Evolutionary conservation across 1,140 invertebrate genomes (phyloP).

Genomic region (Paramacrobiotus metropolitanus): DNA sequence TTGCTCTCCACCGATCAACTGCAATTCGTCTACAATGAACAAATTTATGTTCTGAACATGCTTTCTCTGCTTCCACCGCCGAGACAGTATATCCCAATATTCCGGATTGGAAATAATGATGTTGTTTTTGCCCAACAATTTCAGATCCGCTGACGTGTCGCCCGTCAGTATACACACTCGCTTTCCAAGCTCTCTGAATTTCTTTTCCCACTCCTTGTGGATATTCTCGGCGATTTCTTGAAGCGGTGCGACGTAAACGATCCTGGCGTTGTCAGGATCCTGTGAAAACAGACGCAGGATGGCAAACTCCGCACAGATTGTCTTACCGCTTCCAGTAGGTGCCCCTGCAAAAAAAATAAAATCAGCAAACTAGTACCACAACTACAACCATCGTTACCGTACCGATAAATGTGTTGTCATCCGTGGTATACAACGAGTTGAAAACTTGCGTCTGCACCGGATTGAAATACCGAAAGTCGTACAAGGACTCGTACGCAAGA

Average conservation of each 20-base stretch:
- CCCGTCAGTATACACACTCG: slow-evolving; percentile 81
- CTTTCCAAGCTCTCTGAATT: slow-evolving; percentile 58
- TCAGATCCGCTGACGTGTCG: slow-evolving; percentile 89
- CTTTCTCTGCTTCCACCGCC: slow-evolving; percentile 94
- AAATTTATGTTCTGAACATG: slow-evolving; percentile 91
- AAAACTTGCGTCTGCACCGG: slow-evolving; percentile 99
- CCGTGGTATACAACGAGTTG: slow-evolving; percentile 91
- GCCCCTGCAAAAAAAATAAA: too few species aligned
- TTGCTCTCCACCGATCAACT: slow-evolving; percentile 61
- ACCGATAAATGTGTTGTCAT: slow-evolving; percentile 95
- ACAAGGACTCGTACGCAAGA: slow-evolving; percentile 56
- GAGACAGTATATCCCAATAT: slow-evolving; percentile 92
- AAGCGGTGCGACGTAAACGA: slow-evolving; percentile 78
- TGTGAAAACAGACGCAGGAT: slow-evolving; percentile 62
- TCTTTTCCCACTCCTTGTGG: slow-evolving; percentile 67
- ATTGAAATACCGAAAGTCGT: slow-evolving; percentile 84
- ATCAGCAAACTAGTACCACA: too few species aligned
- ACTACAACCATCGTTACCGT: too few species aligned
- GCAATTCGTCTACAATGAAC: slow-evolving; percentile 94
- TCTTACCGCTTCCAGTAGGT: slow-evolving; percentile 89
- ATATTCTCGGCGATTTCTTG: slow-evolving; percentile 39
- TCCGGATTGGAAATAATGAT: slow-evolving; percentile 89
- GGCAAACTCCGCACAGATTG: slow-evolving; percentile 87
- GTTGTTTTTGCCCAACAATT: slow-evolving; percentile 68
- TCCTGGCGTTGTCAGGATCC: slow-evolving; percentile 33